These are phyloP conservation scores for Synergus itoensis DNA, from an alignment of 2,888 invertebrate species.

Conservation along the genomic window DNA sequence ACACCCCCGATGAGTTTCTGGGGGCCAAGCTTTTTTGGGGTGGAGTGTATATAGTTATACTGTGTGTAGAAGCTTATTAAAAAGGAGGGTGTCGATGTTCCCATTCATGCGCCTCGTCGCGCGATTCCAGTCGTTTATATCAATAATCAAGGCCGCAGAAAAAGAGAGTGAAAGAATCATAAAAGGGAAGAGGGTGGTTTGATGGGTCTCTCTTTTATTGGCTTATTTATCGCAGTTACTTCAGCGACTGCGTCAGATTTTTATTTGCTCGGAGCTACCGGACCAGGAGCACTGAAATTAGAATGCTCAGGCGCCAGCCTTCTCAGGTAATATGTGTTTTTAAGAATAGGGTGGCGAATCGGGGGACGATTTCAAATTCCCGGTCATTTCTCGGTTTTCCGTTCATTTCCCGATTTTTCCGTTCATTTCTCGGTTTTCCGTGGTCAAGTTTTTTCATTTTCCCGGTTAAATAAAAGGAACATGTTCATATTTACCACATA, in stretches of 20 bases:
- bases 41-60: slow-evolving; percentile 50
- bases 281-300: slow-evolving; percentile 50
- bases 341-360: no score
- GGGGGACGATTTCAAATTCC: no score
- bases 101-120: slow-evolving; percentile 52
- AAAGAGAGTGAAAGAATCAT: slow-evolving; percentile 51
- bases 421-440: no score
- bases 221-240: slow-evolving; percentile 69
- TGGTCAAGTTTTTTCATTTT: no score
- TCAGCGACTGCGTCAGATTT: slow-evolving; percentile 68
- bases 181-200: slow-evolving; percentile 49
- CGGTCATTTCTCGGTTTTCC: no score
- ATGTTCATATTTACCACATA: no score
- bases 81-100: slow-evolving; percentile 65
- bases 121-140: slow-evolving; percentile 50
- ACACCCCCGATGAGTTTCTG: slow-evolving; percentile 44
- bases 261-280: slow-evolving; percentile 67
- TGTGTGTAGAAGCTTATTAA: slow-evolving; percentile 66
- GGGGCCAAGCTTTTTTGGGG: slow-evolving; percentile 61
- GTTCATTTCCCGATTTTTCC: no score
- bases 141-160: slow-evolving; percentile 57
- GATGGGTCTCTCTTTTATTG: slow-evolving; percentile 63
- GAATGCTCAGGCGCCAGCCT: not conserved
- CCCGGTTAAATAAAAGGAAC: no score
- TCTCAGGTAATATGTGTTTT: not conserved